phyloP scores from a whole-genome alignment of 2,797 vertebrate species.

The Artibeus lituratus region DNA sequence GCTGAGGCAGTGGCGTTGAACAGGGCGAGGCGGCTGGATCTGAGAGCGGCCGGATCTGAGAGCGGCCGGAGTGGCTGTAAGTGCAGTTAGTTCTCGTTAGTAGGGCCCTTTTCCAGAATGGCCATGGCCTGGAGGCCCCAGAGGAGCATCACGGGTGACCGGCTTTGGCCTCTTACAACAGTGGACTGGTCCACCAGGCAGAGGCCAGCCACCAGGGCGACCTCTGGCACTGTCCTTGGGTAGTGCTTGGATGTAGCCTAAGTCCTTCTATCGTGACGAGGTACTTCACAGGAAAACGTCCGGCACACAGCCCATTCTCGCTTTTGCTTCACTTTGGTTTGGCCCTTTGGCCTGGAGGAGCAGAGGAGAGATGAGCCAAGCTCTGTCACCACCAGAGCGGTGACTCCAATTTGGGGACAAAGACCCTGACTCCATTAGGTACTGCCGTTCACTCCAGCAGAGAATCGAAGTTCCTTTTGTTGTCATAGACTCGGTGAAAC shows the following conservation, averaged over 20 bases:
- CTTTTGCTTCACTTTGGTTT: not conserved
- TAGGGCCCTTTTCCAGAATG: not conserved
- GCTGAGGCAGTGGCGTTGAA: not conserved
- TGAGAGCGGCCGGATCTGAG: not conserved
- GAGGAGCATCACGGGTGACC: accelerated
- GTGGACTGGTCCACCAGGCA: accelerated
- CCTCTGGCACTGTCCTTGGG: not conserved
- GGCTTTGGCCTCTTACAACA: not conserved
- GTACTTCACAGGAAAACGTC: too few species aligned
- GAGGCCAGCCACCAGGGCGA: accelerated
- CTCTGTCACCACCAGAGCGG: accelerated
- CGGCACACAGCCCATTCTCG: not conserved
- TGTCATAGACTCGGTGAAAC: not conserved
- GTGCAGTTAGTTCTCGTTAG: too few species aligned
- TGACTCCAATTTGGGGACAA: too few species aligned
- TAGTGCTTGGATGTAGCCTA: not conserved
- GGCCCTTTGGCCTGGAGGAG: not conserved
- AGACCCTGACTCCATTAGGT: not conserved
- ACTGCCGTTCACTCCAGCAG: not conserved
- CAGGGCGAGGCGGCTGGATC: not conserved
- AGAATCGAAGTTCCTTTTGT: not conserved
- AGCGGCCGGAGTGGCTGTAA: accelerated
- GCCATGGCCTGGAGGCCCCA: accelerated
- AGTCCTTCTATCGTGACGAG: not conserved
- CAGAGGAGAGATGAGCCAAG: not conserved